A percentile compares a stretch with the other conserved stretches of the same genome.
phyloP scores from a whole-genome alignment of 2,888 invertebrate species.

The Lepetodrilus schrolli region DNA sequence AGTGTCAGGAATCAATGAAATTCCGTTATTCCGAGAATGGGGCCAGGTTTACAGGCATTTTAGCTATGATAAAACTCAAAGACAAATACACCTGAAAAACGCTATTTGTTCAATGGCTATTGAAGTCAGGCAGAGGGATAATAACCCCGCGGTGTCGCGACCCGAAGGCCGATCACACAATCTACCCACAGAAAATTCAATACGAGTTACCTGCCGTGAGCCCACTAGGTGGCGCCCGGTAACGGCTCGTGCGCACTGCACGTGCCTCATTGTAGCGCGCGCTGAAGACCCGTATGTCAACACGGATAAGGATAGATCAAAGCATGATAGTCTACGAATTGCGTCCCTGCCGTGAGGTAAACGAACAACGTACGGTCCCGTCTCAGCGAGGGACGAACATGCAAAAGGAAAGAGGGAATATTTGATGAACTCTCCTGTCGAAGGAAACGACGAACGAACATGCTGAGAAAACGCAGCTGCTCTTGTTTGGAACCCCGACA shows the following conservation, averaged over 20 bases:
- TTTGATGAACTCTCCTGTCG: conserved; percentile 19
- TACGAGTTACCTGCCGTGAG: conserved; percentile 17
- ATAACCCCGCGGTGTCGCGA: not conserved
- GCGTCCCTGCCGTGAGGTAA: not conserved
- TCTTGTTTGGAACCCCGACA: not conserved
- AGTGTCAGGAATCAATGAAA: conserved; percentile 23
- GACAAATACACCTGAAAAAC: conserved; percentile 14
- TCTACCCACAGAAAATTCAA: conserved; percentile 17
- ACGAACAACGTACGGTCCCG: not conserved
- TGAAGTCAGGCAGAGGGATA: conserved; percentile 1
- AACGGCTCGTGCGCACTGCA: conserved; percentile 22
- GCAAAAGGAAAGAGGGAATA: conserved; percentile 6
- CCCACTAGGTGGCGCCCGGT: conserved; percentile 7
- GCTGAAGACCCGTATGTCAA: conserved; percentile 25
- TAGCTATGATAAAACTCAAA: not conserved
- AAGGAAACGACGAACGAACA: not conserved
- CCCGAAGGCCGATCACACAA: conserved; percentile 5
- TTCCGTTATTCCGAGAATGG: not conserved
- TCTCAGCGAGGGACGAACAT: not conserved
- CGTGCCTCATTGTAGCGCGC: conserved; percentile 23
- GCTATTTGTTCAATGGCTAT: conserved; percentile 12
- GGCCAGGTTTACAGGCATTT: not conserved
- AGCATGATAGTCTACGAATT: not conserved
- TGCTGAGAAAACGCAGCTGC: conserved; percentile 2
- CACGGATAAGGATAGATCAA: conserved; percentile 18